phyloP scores from a whole-genome alignment of 1,140 invertebrate genomes.

The Andricus grossulariae region DNA sequence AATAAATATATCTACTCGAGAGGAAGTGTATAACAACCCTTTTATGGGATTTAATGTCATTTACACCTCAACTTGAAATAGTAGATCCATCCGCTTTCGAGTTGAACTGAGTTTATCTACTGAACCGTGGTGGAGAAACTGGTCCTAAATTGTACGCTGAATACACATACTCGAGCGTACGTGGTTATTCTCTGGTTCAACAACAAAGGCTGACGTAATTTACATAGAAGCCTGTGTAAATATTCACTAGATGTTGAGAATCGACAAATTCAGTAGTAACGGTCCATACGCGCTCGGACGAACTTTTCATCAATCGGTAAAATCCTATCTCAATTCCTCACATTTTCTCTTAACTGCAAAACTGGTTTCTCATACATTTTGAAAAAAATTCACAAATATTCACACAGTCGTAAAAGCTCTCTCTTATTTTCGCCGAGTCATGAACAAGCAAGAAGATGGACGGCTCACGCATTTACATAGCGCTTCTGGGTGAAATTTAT shows the following conservation, averaged over 20 bases:
- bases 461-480: constrained; percentile 12
- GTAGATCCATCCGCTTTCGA: neutral
- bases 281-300: neutral
- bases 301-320: neutral
- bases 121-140: constrained; percentile 5
- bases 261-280: neutral
- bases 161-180: neutral
- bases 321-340: neutral
- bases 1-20: neutral
- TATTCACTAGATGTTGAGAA: neutral
- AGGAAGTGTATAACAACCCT: neutral
- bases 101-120: constrained; percentile 2
- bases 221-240: constrained; percentile 8
- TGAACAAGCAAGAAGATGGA: constrained; percentile 18
- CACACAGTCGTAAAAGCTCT: neutral
- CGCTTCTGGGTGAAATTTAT: constrained; percentile 1
- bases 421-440: neutral
- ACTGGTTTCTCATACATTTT: too few species aligned
- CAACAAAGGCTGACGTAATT: constrained; percentile 10
- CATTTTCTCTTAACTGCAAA: neutral
- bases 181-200: constrained; percentile 11
- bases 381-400: neutral
- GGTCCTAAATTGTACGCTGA: constrained; percentile 23
- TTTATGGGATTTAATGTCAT: neutral
- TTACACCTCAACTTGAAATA: neutral